phyloP scores from a whole-genome alignment of 2,888 invertebrate genomes.

The Tachystola acroxantha region DNA sequence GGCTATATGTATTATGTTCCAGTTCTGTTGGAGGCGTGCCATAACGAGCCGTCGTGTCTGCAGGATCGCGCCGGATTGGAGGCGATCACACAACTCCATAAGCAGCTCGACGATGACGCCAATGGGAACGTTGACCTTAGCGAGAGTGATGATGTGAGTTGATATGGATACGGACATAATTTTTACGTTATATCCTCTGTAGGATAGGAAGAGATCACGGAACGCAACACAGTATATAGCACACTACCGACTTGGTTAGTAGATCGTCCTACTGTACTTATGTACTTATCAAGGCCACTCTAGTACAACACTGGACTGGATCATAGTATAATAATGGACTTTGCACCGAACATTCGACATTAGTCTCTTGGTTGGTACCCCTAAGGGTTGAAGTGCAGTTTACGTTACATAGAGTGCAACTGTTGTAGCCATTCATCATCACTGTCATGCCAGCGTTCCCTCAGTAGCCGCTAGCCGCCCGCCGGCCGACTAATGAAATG shows the following conservation, averaged over 20 bases:
- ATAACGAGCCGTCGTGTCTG: slow-evolving; percentile 87
- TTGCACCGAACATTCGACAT: no score
- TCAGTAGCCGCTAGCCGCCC: neutral
- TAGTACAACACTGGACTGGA: no score
- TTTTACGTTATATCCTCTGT: neutral
- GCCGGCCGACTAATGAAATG: neutral
- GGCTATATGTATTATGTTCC: slow-evolving; percentile 25
- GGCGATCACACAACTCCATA: slow-evolving; percentile 94
- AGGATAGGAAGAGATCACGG: neutral
- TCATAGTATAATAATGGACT: no score
- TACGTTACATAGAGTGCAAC: no score
- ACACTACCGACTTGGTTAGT: neutral
- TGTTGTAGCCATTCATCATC: neutral
- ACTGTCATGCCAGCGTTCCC: neutral
- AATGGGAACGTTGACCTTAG: slow-evolving; percentile 98
- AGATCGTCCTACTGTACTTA: no score
- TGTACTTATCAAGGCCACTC: no score
- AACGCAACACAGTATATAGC: neutral
- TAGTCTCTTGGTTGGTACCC: no score
- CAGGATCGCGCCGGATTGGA: slow-evolving; percentile 93
- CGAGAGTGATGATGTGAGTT: slow-evolving; percentile 97
- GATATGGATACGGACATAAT: no score
- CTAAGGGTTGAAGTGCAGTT: no score
- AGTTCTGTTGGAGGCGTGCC: slow-evolving; percentile 67
- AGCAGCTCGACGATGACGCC: slow-evolving; percentile 97